Percentiles rank a stretch among this genome's conserved stretches.
phyloP scores from a whole-genome alignment of 1,140 invertebrate genomes.

The Apis cerana region DNA sequence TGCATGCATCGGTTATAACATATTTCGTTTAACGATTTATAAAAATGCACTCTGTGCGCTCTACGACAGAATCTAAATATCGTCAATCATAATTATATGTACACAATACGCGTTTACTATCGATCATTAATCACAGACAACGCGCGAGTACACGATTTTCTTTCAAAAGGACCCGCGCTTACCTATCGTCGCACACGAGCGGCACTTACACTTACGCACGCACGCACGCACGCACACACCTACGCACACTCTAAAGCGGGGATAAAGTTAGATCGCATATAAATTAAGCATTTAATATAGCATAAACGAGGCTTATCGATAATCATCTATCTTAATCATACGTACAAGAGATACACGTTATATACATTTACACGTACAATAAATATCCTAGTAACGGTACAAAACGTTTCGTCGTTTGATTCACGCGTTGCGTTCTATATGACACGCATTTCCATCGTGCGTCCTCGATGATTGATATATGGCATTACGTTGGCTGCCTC shows the following conservation, averaged over 20 bases:
- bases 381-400: conserved; percentile 59
- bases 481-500: conserved; percentile 53
- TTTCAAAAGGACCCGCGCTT: background rate
- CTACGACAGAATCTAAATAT: conserved; percentile 19
- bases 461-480: conserved; percentile 60
- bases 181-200: conserved; percentile 20
- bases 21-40: conserved; percentile 10
- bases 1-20: background rate
- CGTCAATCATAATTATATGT: conserved; percentile 48
- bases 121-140: conserved; percentile 79
- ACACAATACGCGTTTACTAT: conserved; percentile 67
- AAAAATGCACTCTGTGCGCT: background rate
- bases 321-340: conserved; percentile 54
- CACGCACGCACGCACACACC: background rate
- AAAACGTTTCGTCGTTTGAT: background rate
- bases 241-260: background rate
- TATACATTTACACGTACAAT: conserved; percentile 67
- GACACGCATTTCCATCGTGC: conserved; percentile 15
- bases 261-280: conserved; percentile 35
- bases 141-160: conserved; percentile 63
- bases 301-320: conserved; percentile 37
- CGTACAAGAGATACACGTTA: conserved; percentile 7
- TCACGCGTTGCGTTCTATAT: conserved; percentile 13
- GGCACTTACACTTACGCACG: background rate
- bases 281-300: conserved; percentile 54